Base-by-base conservation (phyloP, 2,888 invertebrate genomes). In the Macaria liturata region DNA sequence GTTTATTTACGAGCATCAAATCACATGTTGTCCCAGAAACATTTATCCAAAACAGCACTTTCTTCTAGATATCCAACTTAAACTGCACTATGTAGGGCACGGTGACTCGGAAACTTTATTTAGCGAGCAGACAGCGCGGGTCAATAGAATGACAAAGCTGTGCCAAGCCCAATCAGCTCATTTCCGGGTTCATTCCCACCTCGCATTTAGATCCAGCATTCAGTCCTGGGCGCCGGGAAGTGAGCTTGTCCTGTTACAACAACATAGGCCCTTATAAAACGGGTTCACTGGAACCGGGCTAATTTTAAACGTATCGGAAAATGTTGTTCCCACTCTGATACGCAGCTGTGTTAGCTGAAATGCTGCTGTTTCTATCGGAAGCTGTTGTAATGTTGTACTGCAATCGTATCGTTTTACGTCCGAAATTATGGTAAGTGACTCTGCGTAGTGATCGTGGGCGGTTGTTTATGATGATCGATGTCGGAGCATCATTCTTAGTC, bases 361-460 rank as follows among this genome's bases (percentile, higher is more conserved):
- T 61, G 71, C 62, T 61, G 61, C 66, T 69, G 69, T 67, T 69
- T 73, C 70, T 70, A 65, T 62, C 61, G 64, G 56, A 66, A 62
- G 68, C 72, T 74, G 69, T 73, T 70, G 69, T 62, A 80, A 84
- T 85, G 81, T 78, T 75, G 80, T 80, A 84, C 78, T 69, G 75
- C 69, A 75, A 78, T 69, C 64, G 76, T 76, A 75, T 79, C 73
- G 69, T 68, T 80, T 80, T 75, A 69, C 68, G 59, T 68, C 67
- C 60, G 66, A 71, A 75, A 74, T 75, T 75, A 81, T 83, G 85
- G 83, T 84, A 74, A 85, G 85, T 84, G 70, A 61, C 73, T 69
- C 68, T 68, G 68, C 49, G 65, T 75, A 74, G 57, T 66, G 67
- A 66, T 65, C 57, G 68, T 67, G 69, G 70, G 71, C 65, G 68